phyloP scores from a whole-genome alignment of 2,888 invertebrate genomes.

The Melinopterus prodromus region DNA sequence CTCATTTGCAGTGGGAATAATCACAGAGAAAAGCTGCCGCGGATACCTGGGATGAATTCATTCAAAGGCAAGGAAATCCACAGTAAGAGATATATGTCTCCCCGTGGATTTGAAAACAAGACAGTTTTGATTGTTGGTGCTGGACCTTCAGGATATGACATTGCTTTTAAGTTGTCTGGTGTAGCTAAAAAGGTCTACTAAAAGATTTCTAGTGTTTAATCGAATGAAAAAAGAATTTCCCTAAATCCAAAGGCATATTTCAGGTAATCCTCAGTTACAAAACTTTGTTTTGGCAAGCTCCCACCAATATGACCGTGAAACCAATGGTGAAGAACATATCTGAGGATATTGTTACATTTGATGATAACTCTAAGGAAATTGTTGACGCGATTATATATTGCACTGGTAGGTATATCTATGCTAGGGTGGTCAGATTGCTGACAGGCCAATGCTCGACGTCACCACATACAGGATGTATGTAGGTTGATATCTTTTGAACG shows the following conservation, averaged over 20 bases:
- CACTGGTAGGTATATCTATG: constrained; percentile 65
- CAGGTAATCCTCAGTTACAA: constrained; percentile 37
- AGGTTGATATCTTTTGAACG: too few species aligned
- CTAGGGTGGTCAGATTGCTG: not conserved
- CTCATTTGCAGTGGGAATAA: constrained; percentile 88
- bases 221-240: too few species aligned
- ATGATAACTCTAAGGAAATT: constrained; percentile 67
- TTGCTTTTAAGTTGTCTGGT: constrained; percentile 70
- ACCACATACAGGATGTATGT: too few species aligned
- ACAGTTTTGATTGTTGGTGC: constrained; percentile 84
- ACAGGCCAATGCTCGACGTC: not conserved
- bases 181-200: constrained; percentile 64
- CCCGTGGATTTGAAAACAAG: constrained; percentile 71
- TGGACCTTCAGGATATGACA: constrained; percentile 84
- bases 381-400: constrained; percentile 75
- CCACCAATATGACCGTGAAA: constrained; percentile 61
- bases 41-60: constrained; percentile 70
- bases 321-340: constrained; percentile 64
- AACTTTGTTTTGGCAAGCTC: constrained; percentile 27
- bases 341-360: constrained; percentile 64
- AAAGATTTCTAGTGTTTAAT: not conserved
- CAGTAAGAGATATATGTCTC: constrained; percentile 84
- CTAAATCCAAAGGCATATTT: constrained; percentile 40
- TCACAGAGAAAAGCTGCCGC: constrained; percentile 75
- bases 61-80: constrained; percentile 71